phyloP scores from a whole-genome alignment of 2,888 invertebrate species.

The Pandemis cinnamomeana region DNA sequence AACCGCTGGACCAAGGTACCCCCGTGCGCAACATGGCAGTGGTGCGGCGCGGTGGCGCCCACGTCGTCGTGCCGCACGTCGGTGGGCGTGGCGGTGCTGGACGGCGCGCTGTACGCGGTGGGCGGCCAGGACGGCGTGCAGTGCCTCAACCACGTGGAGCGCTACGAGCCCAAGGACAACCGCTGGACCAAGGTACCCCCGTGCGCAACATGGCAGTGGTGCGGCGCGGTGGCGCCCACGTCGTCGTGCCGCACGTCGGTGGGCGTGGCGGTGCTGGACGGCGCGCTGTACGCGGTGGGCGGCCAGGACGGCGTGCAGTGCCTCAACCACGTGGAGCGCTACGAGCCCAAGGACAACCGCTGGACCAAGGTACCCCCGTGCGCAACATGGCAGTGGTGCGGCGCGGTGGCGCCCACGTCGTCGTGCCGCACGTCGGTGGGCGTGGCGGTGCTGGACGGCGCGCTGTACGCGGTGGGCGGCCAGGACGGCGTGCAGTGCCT shows the following conservation, averaged over 20 bases:
- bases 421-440: slow-evolving; percentile 99
- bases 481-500: too few species aligned
- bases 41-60: slow-evolving; percentile 99
- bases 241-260: slow-evolving; percentile 99
- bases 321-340: too few species aligned
- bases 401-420: slow-evolving; percentile 99
- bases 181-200: too few species aligned
- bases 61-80: slow-evolving; percentile 99
- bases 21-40: too few species aligned
- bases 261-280: slow-evolving; percentile 98
- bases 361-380: too few species aligned
- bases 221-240: slow-evolving; percentile 99
- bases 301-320: too few species aligned
- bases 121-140: too few species aligned
- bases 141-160: too few species aligned
- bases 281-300: slow-evolving; percentile 97
- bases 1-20: too few species aligned
- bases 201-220: too few species aligned
- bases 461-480: slow-evolving; percentile 97
- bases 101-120: slow-evolving; percentile 96
- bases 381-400: slow-evolving; percentile 98
- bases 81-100: slow-evolving; percentile 98
- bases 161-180: too few species aligned
- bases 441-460: slow-evolving; percentile 97
- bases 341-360: too few species aligned